These are phyloP conservation scores for Choloepus didactylus DNA, from an alignment of 2,797 vertebrate species.

Conservation along the genomic window DNA sequence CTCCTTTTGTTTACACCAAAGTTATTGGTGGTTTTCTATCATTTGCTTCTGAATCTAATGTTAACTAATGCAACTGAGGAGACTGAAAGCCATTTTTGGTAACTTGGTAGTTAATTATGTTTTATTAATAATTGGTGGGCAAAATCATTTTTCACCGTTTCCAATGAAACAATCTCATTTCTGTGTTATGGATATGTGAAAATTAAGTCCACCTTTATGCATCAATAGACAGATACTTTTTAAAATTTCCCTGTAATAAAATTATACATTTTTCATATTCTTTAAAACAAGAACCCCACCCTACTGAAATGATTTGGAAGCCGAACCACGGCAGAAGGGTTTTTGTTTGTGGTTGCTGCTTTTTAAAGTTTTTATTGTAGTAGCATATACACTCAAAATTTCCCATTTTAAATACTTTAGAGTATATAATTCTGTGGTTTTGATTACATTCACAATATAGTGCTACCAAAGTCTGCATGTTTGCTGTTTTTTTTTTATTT, in stretches of 20 bases:
- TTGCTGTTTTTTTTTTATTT: not conserved
- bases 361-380: too few species aligned
- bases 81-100: not conserved
- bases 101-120: constrained; percentile 11
- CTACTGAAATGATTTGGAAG: constrained; percentile 16
- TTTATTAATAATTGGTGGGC: not conserved
- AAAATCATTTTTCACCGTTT: constrained; percentile 12
- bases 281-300: not conserved
- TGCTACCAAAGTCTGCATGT: not conserved
- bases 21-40: not conserved
- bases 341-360: not conserved
- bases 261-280: not conserved
- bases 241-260: not conserved
- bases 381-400: too few species aligned
- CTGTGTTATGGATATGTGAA: not conserved
- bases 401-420: too few species aligned
- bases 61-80: not conserved
- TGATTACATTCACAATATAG: too few species aligned
- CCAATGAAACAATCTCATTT: not conserved
- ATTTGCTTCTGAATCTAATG: not conserved
- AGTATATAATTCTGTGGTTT: too few species aligned
- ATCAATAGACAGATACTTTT: constrained; percentile 12
- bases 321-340: not conserved
- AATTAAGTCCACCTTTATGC: not conserved
- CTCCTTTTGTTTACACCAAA: too few species aligned